phyloP scores from a whole-genome alignment of 2,113 vertebrate genomes.

The Antigone vipio region DNA sequence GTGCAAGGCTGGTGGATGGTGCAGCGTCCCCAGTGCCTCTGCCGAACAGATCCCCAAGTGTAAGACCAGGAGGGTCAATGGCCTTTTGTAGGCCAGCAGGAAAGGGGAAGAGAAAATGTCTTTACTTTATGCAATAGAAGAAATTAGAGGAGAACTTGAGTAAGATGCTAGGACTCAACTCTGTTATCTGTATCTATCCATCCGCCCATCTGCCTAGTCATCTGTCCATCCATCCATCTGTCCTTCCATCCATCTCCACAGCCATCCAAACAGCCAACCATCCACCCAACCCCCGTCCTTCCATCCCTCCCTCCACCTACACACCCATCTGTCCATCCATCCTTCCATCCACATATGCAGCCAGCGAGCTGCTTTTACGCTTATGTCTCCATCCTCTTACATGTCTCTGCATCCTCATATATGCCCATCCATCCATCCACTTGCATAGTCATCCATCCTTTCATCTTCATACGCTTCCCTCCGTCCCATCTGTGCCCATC shows the following conservation, averaged over 20 bases:
- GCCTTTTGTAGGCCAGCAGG: not conserved
- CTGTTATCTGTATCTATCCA: not conserved
- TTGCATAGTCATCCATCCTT: not conserved
- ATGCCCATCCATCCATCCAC: not conserved
- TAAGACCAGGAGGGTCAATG: not conserved
- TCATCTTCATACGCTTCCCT: not conserved
- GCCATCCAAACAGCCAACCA: not conserved
- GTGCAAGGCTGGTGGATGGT: not conserved
- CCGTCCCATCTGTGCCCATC: not conserved
- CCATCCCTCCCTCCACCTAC: not conserved
- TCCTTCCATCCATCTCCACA: not conserved
- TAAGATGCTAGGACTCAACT: not conserved
- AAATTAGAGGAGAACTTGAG: not conserved
- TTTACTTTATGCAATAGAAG: not conserved
- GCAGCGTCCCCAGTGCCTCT: not conserved
- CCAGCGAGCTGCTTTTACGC: not conserved
- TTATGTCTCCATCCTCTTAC: not conserved
- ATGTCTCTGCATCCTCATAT: not conserved
- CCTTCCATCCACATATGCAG: rapidly evolving
- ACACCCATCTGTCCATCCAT: not conserved
- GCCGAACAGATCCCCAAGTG: not conserved
- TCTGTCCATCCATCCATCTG: not conserved
- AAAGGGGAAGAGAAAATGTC: not conserved
- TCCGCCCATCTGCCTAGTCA: not conserved
- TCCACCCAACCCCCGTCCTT: not conserved